These are phyloP conservation scores for Thyatira batis DNA, from an alignment of 2,888 invertebrate species.

Conservation along the genomic window DNA sequence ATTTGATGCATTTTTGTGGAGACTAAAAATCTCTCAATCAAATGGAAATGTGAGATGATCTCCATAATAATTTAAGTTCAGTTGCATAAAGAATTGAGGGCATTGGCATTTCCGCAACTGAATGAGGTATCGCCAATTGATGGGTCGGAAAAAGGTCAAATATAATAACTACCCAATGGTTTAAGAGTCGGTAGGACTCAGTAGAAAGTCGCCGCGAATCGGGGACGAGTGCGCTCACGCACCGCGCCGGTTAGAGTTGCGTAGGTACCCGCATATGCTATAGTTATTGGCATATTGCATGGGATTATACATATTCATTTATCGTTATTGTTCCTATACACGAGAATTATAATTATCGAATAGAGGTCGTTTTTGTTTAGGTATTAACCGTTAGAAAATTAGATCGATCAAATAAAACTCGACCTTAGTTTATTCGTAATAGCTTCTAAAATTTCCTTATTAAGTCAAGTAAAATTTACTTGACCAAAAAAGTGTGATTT, in stretches of 20 bases:
- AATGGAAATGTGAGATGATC: too few relatives aligned
- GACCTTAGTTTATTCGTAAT: too few relatives aligned
- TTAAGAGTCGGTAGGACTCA: conserved; percentile 7
- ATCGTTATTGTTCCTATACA: not conserved
- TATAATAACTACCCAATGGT: conserved; percentile 1
- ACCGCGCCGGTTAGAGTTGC: conserved; percentile 2
- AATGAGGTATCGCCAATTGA: not conserved
- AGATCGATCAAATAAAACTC: too few relatives aligned
- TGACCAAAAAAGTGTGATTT: too few relatives aligned
- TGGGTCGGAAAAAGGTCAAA: not conserved
- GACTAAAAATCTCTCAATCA: too few relatives aligned
- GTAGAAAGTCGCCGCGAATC: conserved; percentile 12
- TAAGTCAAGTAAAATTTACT: too few relatives aligned
- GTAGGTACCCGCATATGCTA: conserved; percentile 10
- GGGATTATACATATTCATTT: not conserved
- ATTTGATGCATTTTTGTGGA: too few relatives aligned
- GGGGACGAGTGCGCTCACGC: conserved; percentile 1
- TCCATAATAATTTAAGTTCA: too few relatives aligned
- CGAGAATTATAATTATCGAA: not conserved
- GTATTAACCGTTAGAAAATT: too few relatives aligned
- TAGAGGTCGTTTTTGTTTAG: not conserved
- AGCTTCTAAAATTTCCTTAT: too few relatives aligned
- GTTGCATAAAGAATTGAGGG: too few relatives aligned
- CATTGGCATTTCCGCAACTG: not conserved
- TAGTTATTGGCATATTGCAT: conserved; percentile 5